These are phyloP conservation scores for Zeugodacus cucurbitae DNA, from an alignment of 1,140 invertebrate species.

Conservation along the genomic window DNA sequence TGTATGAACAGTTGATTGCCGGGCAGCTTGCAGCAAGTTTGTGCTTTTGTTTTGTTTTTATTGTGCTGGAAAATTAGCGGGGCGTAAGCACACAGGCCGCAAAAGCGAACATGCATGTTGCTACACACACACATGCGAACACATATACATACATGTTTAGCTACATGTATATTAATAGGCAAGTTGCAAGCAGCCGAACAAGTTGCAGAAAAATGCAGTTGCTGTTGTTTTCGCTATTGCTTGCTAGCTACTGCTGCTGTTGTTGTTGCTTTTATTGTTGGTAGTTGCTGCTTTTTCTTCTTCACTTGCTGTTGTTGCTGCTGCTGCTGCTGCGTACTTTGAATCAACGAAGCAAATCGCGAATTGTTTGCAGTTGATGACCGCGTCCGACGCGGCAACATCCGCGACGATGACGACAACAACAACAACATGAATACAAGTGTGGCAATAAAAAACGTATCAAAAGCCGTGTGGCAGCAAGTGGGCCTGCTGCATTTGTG, in stretches of 20 bases:
- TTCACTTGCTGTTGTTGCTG: not conserved
- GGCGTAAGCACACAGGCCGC: not conserved
- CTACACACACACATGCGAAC: not conserved
- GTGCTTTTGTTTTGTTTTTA: not conserved
- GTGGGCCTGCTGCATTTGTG: not conserved
- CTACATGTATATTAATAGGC: not conserved
- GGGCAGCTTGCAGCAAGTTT: not conserved
- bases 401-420: not conserved
- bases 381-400: slow-evolving; percentile 19
- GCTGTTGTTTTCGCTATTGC: not conserved
- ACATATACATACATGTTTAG: not conserved
- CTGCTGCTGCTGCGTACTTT: not conserved
- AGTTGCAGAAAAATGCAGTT: slow-evolving; percentile 23
- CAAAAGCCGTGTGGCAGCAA: not conserved
- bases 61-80: slow-evolving; percentile 25
- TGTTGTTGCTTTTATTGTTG: not conserved
- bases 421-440: not conserved
- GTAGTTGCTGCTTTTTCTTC: not conserved
- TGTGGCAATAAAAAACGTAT: not conserved
- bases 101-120: not conserved
- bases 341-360: slow-evolving; percentile 31
- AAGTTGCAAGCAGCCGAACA: not conserved
- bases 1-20: not conserved
- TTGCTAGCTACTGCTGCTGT: not conserved
- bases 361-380: slow-evolving; percentile 23